Base-by-base conservation (phyloP, 2,888 invertebrate species). In the Cantharis lateralis region DNA sequence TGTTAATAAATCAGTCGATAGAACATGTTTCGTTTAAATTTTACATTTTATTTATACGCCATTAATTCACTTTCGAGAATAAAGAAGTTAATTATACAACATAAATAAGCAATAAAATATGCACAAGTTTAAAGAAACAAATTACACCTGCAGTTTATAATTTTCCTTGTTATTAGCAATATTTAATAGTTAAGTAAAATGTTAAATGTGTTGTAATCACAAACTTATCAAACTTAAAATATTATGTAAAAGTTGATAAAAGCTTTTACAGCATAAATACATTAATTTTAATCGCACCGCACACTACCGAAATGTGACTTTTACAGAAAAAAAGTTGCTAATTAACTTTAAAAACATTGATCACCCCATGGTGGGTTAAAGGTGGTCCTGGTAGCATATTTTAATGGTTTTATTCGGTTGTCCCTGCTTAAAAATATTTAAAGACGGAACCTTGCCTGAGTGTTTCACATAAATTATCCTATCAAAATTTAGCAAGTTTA, bases 191-290 rank as follows among this genome's bases (percentile, higher is more conserved):
- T 20, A 26, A 69, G 28, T 48, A 74, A 74, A 74, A 74, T 74
- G 70, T 70, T 74, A 74, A 74, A 28, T 32, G 62, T 74, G 70
- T 74, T 70, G 74, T 74, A 74, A 70, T n/a, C 70, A 68, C 24
- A 73, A 72, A 48, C 11, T 66, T 48, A 72, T 64, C 64, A 71
- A 15, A 32, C 28, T 62, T 32, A 71, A 71, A 64, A 63, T 28
- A 16, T 28, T 71, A 71, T 48, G 48, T 48, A 48, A 48, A 48
- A 48, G 48, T 48, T 48, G 48, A 48, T 48, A 48, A 48, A 48
- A 48, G 48, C n/a, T 48, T 48, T 48, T 48, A 48, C 48, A 48
- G 48, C 48, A 48, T n/a, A 48, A 48, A 48, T 48, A 48, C n/a
- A 48, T 48, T 48, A 48, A 48, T 48, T 48, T 32, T 48, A 48